phyloP scores from a whole-genome alignment of 2,888 invertebrate genomes.

The Neuroscelio doddi region DNA sequence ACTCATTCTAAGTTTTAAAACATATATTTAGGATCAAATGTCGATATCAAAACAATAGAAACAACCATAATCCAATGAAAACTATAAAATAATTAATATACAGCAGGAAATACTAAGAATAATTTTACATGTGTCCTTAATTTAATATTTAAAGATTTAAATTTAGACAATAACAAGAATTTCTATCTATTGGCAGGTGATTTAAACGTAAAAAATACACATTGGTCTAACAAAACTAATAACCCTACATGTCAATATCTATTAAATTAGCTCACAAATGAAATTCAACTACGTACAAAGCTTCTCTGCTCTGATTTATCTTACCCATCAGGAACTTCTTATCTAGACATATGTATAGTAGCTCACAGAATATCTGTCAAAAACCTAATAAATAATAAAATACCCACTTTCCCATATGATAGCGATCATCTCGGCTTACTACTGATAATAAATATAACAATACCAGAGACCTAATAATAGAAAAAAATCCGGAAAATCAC shows the following conservation, averaged over 20 bases:
- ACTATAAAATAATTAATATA: conserved; percentile 12
- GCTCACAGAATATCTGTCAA: conserved; percentile 22
- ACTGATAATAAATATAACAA: too few relatives aligned
- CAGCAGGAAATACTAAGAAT: conserved; percentile 10
- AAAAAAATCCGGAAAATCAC: too few relatives aligned
- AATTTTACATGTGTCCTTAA: conserved; percentile 10
- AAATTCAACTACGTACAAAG: neutral
- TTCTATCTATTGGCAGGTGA: conserved; percentile 39
- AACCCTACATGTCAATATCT: conserved; percentile 20
- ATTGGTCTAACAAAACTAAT: conserved; percentile 7
- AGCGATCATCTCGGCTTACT: too few relatives aligned
- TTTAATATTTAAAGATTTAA: conserved; percentile 13
- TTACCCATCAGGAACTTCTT: conserved; percentile 15
- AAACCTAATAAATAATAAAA: neutral
- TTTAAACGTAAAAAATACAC: conserved; percentile 25
- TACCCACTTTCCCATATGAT: neutral
- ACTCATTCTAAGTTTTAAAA: too few relatives aligned
- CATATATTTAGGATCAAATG: neutral
- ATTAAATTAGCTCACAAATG: neutral
- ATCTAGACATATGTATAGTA: conserved; percentile 29
- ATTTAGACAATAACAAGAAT: conserved; percentile 6
- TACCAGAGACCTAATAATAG: too few relatives aligned
- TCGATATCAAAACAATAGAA: conserved; percentile 3
- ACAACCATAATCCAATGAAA: conserved; percentile 19
- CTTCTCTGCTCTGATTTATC: neutral